These are phyloP conservation scores for Eonycteris spelaea DNA, from an alignment of 2,113 vertebrate species.

Conservation along the genomic window DNA sequence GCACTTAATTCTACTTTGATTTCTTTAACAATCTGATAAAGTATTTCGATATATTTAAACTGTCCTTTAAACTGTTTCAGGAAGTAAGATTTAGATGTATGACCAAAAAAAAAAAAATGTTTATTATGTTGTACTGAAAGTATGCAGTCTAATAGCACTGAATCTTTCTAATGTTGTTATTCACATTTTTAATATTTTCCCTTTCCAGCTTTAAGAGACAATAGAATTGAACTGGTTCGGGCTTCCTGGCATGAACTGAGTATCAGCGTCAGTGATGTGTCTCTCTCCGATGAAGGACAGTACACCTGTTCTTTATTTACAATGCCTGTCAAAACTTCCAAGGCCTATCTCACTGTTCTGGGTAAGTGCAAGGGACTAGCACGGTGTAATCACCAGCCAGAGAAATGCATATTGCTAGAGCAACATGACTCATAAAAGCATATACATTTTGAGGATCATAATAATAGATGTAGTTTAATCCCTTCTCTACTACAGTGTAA, in stretches of 20 bases:
- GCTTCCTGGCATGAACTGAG: slow-evolving; percentile 96
- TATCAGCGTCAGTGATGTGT: slow-evolving; percentile 94
- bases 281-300: slow-evolving; percentile 95
- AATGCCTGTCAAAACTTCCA: slow-evolving; percentile 98
- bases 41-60: background rate
- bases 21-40: background rate
- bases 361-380: slow-evolving; percentile 83
- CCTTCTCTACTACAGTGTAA: background rate
- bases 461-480: background rate
- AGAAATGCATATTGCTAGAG: background rate
- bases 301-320: slow-evolving; percentile 99
- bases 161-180: background rate
- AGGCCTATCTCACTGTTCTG: slow-evolving; percentile 96
- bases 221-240: slow-evolving; percentile 95
- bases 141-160: background rate
- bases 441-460: background rate
- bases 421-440: background rate
- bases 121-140: background rate
- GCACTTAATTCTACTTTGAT: background rate
- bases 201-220: slow-evolving; percentile 93
- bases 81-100: background rate
- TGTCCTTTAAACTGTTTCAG: background rate
- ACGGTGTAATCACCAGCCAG: background rate
- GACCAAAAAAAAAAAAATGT: background rate
- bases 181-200: slow-evolving; percentile 28